Percentiles rank a stretch among this genome's conserved stretches.
phyloP scores from a whole-genome alignment of 92 coral and sea anemone genomes.

The Palythoa grandis region DNA sequence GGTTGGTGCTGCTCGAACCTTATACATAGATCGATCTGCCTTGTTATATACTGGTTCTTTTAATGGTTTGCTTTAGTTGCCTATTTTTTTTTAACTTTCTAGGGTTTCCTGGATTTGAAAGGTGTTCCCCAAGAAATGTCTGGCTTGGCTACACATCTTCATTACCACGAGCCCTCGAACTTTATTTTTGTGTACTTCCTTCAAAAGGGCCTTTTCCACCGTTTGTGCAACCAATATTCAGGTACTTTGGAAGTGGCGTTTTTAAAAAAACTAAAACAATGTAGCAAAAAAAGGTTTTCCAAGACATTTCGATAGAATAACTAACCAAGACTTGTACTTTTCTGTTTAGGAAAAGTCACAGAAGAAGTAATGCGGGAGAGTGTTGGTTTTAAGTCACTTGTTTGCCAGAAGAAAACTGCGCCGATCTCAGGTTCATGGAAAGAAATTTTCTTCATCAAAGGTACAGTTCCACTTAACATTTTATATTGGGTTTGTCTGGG shows the following conservation, averaged over 20 bases:
- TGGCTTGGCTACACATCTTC: slow-evolving; percentile 85
- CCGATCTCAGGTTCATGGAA: slow-evolving; percentile 30
- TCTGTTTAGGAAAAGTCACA: slow-evolving; percentile 42
- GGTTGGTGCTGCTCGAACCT: too few relatives aligned
- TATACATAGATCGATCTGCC: too few relatives aligned
- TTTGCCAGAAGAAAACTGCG: slow-evolving; percentile 56
- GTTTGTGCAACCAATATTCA: slow-evolving; percentile 49
- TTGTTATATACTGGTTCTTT: not conserved
- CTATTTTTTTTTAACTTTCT: not conserved
- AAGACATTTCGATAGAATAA: not conserved
- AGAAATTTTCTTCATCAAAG: slow-evolving; percentile 59
- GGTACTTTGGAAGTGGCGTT: not conserved
- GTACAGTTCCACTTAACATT: slow-evolving; percentile 28
- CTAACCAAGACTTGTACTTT: not conserved
- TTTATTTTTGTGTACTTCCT: slow-evolving; percentile 67
- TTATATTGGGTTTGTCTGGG: too few relatives aligned
- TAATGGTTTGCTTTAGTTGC: not conserved
- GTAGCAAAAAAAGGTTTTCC: not conserved
- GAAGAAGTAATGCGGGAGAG: slow-evolving; percentile 59
- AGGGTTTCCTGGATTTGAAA: slow-evolving; percentile 68
- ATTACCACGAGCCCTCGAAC: slow-evolving; percentile 82
- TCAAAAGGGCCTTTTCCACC: slow-evolving; percentile 71
- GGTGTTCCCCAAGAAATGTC: slow-evolving; percentile 82
- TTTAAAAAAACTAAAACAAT: too few relatives aligned
- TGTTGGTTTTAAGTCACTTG: slow-evolving; percentile 62